Conservation (phyloP, 2,888 invertebrate species). For the Listrodromus nycthemerus region DNA sequence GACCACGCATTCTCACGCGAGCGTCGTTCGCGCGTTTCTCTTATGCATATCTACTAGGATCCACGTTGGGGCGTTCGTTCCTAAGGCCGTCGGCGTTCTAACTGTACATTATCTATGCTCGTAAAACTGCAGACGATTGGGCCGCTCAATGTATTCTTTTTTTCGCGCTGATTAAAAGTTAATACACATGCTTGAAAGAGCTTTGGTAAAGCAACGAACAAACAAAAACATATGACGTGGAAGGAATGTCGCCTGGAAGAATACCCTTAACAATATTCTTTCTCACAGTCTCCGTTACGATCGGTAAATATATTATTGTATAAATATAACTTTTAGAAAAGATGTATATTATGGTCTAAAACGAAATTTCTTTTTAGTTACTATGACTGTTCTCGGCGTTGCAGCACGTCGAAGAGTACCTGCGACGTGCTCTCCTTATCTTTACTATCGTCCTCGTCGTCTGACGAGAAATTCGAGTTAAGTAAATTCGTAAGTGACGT, state of each 20-base stretch:
- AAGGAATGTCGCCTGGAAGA: slow-evolving; percentile 63
- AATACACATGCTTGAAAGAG: slow-evolving; percentile 48
- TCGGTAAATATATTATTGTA: slow-evolving; percentile 24
- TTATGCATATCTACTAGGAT: not conserved
- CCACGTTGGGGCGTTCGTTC: not conserved
- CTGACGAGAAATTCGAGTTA: slow-evolving; percentile 81
- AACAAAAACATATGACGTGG: slow-evolving; percentile 46
- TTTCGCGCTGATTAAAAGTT: slow-evolving; percentile 32
- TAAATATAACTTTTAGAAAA: slow-evolving; percentile 56
- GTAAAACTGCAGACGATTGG: slow-evolving; percentile 21
- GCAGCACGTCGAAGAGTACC: slow-evolving; percentile 85
- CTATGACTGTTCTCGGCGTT: slow-evolving; percentile 80
- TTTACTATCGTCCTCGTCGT: slow-evolving; percentile 79
- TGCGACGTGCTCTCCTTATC: slow-evolving; percentile 85
- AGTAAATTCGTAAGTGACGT: slow-evolving; percentile 82
- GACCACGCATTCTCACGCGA: slow-evolving; percentile 13
- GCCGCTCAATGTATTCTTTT: not conserved
- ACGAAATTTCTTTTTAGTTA: slow-evolving; percentile 35
- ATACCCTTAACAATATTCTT: slow-evolving; percentile 52
- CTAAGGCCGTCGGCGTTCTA: slow-evolving; percentile 1
- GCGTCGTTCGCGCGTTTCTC: slow-evolving; percentile 1
- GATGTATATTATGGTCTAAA: slow-evolving; percentile 50
- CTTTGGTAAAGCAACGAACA: slow-evolving; percentile 42
- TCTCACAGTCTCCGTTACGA: slow-evolving; percentile 17
- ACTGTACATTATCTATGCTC: slow-evolving; percentile 10